Conservation (phyloP, 2,888 invertebrate genomes). For the Boloria selene region DNA sequence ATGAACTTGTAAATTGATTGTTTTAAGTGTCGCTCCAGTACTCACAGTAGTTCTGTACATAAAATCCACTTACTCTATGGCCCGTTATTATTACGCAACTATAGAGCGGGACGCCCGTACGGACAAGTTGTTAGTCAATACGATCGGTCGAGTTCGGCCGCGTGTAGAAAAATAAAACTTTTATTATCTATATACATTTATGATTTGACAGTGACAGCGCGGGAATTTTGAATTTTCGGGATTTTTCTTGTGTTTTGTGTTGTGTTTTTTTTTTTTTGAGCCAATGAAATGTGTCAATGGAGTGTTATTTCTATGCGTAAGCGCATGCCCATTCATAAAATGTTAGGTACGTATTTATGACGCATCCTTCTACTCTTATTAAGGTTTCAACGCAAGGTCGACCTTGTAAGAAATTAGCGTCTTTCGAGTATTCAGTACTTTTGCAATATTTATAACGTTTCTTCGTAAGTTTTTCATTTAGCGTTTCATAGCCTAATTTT, state of each 20-base stretch:
- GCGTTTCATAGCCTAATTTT: not conserved
- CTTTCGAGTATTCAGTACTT: slow-evolving; percentile 1
- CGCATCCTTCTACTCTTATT: slow-evolving; percentile 32
- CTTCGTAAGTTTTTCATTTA: not conserved
- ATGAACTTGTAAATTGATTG: slow-evolving; percentile 22
- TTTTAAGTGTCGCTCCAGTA: slow-evolving; percentile 28
- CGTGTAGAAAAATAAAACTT: slow-evolving; percentile 37
- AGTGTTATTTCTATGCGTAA: slow-evolving; percentile 57
- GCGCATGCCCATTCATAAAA: slow-evolving; percentile 58
- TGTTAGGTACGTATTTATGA: slow-evolving; percentile 61
- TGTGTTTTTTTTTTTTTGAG: slow-evolving; percentile 39
- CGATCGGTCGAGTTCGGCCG: slow-evolving; percentile 59
- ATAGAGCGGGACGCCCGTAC: slow-evolving; percentile 65
- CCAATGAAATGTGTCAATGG: slow-evolving; percentile 73
- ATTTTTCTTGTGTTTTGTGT: slow-evolving; percentile 39
- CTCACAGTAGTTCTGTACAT: slow-evolving; percentile 54
- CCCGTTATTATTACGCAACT: slow-evolving; percentile 77
- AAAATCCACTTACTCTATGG: slow-evolving; percentile 69
- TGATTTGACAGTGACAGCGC: slow-evolving; percentile 17
- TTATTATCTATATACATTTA: not conserved
- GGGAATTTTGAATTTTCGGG: not conserved
- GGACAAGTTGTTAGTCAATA: slow-evolving; percentile 55
- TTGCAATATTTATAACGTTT: not conserved
- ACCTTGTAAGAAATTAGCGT: slow-evolving; percentile 29
- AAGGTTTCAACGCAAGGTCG: slow-evolving; percentile 32